A percentile compares a stretch with the other conserved stretches of the same genome.
Conservation (phyloP, 2,888 invertebrate species). For the Synanthedon tipuliformis region DNA sequence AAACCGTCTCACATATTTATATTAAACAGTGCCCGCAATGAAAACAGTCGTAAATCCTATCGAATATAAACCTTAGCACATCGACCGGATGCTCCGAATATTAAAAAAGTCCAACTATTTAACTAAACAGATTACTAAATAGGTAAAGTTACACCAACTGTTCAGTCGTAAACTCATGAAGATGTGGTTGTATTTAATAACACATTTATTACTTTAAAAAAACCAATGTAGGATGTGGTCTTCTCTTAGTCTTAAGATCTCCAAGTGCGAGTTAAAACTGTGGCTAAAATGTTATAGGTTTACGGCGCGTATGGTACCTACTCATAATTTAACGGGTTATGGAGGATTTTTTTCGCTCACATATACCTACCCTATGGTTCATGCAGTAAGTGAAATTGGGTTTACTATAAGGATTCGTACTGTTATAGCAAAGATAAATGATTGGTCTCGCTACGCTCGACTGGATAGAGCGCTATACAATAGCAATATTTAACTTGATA, state of each 20-base stretch:
- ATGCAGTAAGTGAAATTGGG: no score
- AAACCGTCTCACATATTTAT: slow-evolving; percentile 59
- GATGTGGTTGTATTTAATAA: slow-evolving; percentile 46
- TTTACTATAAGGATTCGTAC: no score
- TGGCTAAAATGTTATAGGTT: slow-evolving; percentile 11
- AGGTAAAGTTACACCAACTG: slow-evolving; percentile 21
- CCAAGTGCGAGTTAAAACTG: slow-evolving; percentile 31
- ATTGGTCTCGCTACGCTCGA: no score
- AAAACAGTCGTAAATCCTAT: slow-evolving; percentile 68
- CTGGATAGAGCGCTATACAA: no score
- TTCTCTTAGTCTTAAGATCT: slow-evolving; percentile 23
- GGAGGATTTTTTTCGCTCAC: no score
- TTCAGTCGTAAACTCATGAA: slow-evolving; percentile 26
- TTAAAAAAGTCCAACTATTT: slow-evolving; percentile 54
- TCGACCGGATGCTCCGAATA: slow-evolving; percentile 53
- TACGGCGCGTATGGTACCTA: neutral
- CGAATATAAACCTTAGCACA: slow-evolving; percentile 53
- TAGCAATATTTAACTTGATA: no score
- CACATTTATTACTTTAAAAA: slow-evolving; percentile 43
- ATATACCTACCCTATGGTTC: no score
- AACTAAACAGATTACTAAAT: slow-evolving; percentile 46
- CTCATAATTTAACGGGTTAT: no score
- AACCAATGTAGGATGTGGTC: slow-evolving; percentile 53
- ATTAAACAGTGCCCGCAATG: slow-evolving; percentile 62
- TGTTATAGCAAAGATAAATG: no score